These are phyloP conservation scores for Apotomis betuletana DNA, from an alignment of 2,888 invertebrate genomes.

Conservation along the genomic window DNA sequence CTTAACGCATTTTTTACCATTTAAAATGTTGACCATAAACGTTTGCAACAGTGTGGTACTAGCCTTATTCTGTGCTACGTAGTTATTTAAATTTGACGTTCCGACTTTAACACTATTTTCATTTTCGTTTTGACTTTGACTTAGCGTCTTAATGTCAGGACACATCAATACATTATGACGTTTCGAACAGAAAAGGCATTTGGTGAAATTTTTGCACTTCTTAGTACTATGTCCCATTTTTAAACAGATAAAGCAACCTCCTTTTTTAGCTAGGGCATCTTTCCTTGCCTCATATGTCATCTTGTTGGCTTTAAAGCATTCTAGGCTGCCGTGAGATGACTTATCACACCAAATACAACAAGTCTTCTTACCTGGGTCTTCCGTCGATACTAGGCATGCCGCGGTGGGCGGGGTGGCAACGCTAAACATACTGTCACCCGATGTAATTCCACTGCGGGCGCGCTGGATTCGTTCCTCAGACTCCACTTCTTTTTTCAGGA, in stretches of 20 bases:
- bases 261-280: neutral
- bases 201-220: neutral
- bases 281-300: neutral
- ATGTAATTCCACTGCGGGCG: neutral
- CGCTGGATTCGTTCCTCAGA: conserved; percentile 1
- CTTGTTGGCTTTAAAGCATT: neutral
- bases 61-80: neutral
- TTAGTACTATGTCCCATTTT: neutral
- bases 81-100: neutral
- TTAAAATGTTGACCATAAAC: no score
- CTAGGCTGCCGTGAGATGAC: neutral
- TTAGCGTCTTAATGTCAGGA: conserved; percentile 2
- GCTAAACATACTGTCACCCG: neutral
- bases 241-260: neutral
- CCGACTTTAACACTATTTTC: neutral
- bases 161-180: neutral
- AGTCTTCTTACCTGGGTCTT: conserved; percentile 4
- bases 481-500: conserved; percentile 15
- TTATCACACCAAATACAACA: conserved; percentile 10
- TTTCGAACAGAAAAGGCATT: conserved; percentile 4
- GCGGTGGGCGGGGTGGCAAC: neutral
- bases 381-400: conserved; percentile 2
- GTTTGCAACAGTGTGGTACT: neutral
- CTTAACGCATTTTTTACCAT: no score
- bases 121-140: neutral